A percentile compares a stretch with the other conserved stretches of the same genome.
Evolutionary conservation across 2,797 vertebrate genomes (phyloP).

Genomic region (Pantherophis alleghaniensis): DNA sequence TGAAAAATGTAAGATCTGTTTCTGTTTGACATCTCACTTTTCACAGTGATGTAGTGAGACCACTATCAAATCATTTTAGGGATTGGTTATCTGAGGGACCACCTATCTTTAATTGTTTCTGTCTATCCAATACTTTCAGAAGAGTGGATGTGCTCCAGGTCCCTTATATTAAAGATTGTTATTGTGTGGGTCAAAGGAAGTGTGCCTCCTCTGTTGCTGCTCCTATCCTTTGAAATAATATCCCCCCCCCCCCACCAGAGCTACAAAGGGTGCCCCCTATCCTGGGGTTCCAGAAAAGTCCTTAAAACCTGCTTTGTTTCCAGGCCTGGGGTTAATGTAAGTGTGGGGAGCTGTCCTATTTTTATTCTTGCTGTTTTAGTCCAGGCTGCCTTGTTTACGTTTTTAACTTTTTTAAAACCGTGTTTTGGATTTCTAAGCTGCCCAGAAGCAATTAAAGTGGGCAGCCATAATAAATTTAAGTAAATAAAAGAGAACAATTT

Average conservation of each 20-base stretch:
- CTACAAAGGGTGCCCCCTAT: not conserved
- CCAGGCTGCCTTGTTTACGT: not conserved
- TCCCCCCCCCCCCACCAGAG: not conserved
- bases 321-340: not conserved
- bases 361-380: not conserved
- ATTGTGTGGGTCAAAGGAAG: not conserved
- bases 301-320: not conserved
- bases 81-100: not conserved
- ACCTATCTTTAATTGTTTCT: not conserved
- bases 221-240: not conserved
- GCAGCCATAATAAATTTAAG: not conserved
- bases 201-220: not conserved
- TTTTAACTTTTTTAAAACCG: not conserved
- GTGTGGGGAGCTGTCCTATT: not conserved
- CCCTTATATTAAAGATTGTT: not conserved
- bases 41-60: not conserved
- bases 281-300: not conserved
- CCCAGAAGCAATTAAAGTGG: not conserved
- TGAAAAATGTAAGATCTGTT: not conserved
- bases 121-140: not conserved
- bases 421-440: not conserved
- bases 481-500: not conserved
- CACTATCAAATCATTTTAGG: not conserved
- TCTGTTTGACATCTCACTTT: not conserved
- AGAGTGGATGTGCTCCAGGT: not conserved